Base-by-base conservation (phyloP, 2,888 invertebrate genomes). In the Odontocolon sp. region DNA sequence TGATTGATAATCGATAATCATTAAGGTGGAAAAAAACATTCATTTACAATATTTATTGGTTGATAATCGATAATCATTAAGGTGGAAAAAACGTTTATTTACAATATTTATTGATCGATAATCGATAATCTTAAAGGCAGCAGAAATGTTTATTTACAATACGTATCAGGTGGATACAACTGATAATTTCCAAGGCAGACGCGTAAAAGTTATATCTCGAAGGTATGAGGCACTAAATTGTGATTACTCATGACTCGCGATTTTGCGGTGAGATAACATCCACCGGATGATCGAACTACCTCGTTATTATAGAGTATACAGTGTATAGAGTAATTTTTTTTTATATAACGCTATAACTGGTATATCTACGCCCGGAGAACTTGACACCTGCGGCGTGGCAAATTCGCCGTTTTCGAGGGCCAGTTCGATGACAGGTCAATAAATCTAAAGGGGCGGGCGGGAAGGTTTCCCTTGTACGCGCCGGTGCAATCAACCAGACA, bases 371-470 rank as follows among this genome's bases (percentile, higher is more conserved):
- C 31, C 54, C 75, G 82, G 77, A 73, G 82, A 85, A 85, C 86
- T 87, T 87, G 85, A 87, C 87, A 87, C 87, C 87, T 87, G 87
- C 87, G 85, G 87, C 82, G 87, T 84, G 84, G 85, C 84, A 85
- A 84, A 85, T 87, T 86, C 83, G 82, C 83, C 82, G 80, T 87
- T 86, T 87, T 87, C 82, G 85, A 84, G 83, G 82, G 81, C 82
- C 83, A 73, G 38, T 50, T 81, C 84, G 85, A 87, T 87, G 87
- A 86, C 84, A 85, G 88, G 86, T 87, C 85, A 85, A 88, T 88
- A 87, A 88, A 88, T 87, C 84, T 84, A 82, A n/a, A n/a, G 81
- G 84, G 73, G 64, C 56, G n/a, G 45, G 63, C 21, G 42, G 59
- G 54, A 21, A 33, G n/a, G 50, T 59, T 54, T 69, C 69, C 40